A percentile compares a stretch with the other conserved stretches of the same genome.
phyloP scores from a whole-genome alignment of 2,113 vertebrate species.

The Azemiops feae region DNA sequence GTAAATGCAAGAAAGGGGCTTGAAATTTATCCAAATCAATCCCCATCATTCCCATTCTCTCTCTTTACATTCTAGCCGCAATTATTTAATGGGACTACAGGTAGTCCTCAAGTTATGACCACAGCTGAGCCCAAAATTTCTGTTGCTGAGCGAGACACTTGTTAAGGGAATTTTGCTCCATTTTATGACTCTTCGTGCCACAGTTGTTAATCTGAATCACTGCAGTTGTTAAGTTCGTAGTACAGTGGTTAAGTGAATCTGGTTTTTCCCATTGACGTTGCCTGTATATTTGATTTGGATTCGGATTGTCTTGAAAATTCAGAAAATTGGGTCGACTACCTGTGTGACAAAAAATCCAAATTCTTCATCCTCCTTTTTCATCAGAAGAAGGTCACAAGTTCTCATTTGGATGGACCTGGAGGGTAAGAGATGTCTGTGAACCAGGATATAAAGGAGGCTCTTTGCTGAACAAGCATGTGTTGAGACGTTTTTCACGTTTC shows the following conservation, averaged over 20 bases:
- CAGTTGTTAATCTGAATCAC: no score
- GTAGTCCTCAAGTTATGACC: no score
- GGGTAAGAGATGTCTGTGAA: background rate
- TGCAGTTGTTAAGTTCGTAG: no score
- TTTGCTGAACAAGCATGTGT: background rate
- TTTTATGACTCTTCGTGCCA: no score
- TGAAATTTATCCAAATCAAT: background rate
- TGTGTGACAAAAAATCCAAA: background rate
- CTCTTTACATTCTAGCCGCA: background rate
- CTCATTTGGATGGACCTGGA: slow-evolving; percentile 12
- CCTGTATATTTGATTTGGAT: no score
- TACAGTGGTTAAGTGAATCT: no score
- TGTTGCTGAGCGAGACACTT: no score
- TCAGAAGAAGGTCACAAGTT: background rate
- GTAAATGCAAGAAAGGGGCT: background rate
- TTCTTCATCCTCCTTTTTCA: background rate
- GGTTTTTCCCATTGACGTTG: no score
- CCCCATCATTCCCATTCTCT: background rate
- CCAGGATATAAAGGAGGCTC: background rate
- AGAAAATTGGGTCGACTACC: background rate
- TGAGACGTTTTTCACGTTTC: background rate
- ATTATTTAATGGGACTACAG: background rate
- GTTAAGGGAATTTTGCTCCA: no score
- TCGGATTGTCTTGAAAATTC: no score
- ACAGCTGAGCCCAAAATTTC: no score